phyloP scores from a whole-genome alignment of 2,888 invertebrate species.

The Tachina lurida region DNA sequence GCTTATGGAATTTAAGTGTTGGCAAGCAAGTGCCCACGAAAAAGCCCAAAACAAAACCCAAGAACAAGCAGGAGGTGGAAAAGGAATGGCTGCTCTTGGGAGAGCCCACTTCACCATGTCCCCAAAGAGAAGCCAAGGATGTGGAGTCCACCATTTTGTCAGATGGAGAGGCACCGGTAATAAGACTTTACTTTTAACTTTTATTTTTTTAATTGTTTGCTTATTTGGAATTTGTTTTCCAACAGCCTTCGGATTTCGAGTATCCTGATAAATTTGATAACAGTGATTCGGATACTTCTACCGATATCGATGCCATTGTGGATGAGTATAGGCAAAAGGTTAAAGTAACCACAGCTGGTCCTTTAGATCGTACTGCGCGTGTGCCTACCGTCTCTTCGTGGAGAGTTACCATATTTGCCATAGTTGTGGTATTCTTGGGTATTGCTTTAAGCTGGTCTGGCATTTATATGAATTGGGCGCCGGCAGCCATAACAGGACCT shows the following conservation, averaged over 20 bases:
- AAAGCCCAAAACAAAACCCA: constrained; percentile 77
- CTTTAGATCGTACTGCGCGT: constrained; percentile 80
- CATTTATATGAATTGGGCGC: constrained; percentile 77
- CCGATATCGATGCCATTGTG: constrained; percentile 90
- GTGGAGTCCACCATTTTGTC: constrained; percentile 82
- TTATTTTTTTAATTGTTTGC: background rate
- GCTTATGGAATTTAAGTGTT: constrained; percentile 80
- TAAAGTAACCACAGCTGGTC: constrained; percentile 84
- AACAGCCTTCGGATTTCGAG: constrained; percentile 81
- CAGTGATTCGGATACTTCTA: constrained; percentile 88
- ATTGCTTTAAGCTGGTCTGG: constrained; percentile 79
- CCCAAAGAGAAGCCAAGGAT: constrained; percentile 79
- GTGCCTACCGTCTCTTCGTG: constrained; percentile 82
- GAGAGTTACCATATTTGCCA: constrained; percentile 81
- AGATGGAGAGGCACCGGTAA: constrained; percentile 81
- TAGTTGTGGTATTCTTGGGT: constrained; percentile 79
- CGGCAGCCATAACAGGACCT: constrained; percentile 78
- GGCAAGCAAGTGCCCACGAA: constrained; percentile 78
- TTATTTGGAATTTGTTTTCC: background rate
- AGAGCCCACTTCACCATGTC: constrained; percentile 82
- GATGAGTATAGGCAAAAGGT: constrained; percentile 89
- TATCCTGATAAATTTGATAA: constrained; percentile 83
- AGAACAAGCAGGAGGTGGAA: constrained; percentile 81
- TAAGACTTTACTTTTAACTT: background rate
- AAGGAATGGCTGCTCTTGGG: constrained; percentile 83